Evolutionary conservation across 1,140 invertebrate genomes (phyloP), one percentile per base, ranked within the genome.

Genomic region (Drosophila novamexicana): DNA sequence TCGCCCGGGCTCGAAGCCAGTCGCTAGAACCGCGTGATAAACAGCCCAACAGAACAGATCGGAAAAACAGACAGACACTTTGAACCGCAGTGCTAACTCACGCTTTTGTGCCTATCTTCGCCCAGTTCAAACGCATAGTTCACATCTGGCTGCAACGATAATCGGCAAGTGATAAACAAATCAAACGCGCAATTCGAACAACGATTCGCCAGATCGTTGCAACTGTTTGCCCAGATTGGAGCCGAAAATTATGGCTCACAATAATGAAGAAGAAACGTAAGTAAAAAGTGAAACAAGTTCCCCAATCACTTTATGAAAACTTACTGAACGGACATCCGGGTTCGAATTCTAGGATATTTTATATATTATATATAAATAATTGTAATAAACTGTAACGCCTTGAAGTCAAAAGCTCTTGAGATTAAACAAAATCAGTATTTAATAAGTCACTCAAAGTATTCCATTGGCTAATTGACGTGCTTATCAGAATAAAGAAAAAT

Each of bases 1-100:
- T 88, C 83, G 84, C 66, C 73, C 67, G 75, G 82, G 66, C 78
- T 85, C 75, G 78, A 67, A 78, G 65, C 77, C 76, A 79, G 83
- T 86, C 83, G 73, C 34, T 64, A 71, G 67, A 49, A 59, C 61
- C 53, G 56, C 57, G 74, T 44, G 66, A 34, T 57, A 49, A 63
- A 71, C 29, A 16, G 14, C 18, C 2, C 34, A 50, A 56, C 18
- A 14, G 16, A 63, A 44, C 36, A 8, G 42, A 34, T 14, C 34
- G 44, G 39, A 12, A 16, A 56, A 65, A 53, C 22, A 18, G 18
- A 18, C 18, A 18, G 18, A 36, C 40, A 58, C 18, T 29, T 57
- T 50, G 40, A 56, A 64, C 40, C 44, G 22, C 49, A 16, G 8
- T 37, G 29, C 18, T 34, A 10, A 40, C 44, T 16, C 32, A 42